Evolutionary conservation across 2,888 invertebrate species (phyloP).

Genomic region (Drosophila melanocephala): DNA sequence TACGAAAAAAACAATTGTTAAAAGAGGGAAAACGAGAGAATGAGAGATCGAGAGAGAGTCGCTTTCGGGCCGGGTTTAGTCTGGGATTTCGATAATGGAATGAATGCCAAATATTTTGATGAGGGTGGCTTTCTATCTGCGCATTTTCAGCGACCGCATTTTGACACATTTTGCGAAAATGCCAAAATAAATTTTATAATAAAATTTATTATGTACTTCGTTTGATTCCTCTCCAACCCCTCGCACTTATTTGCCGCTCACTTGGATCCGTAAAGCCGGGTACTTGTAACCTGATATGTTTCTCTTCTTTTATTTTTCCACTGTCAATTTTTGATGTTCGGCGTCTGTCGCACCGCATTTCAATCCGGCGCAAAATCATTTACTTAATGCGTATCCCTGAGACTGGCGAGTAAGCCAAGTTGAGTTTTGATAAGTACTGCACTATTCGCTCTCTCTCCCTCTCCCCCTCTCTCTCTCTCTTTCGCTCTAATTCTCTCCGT

Average conservation of each 20-base stretch:
- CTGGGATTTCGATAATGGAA: conserved; percentile 81
- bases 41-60: neutral
- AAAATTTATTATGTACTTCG: conserved; percentile 79
- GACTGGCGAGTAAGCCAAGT: conserved; percentile 35
- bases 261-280: conserved; percentile 45
- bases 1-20: conserved; percentile 26
- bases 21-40: neutral
- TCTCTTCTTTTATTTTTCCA: conserved; percentile 36
- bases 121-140: conserved; percentile 61
- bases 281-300: conserved; percentile 77
- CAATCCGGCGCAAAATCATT: conserved; percentile 66
- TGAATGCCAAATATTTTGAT: conserved; percentile 83
- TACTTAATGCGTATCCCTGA: conserved; percentile 65
- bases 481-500: neutral
- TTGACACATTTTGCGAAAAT: conserved; percentile 72
- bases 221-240: conserved; percentile 34
- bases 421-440: conserved; percentile 39
- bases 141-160: conserved; percentile 69
- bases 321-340: conserved; percentile 70
- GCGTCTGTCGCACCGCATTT: conserved; percentile 61
- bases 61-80: conserved; percentile 57
- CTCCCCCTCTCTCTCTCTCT: neutral
- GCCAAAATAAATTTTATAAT: conserved; percentile 77
- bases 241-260: conserved; percentile 61
- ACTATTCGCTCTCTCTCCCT: neutral